Conservation (phyloP, 35 echinoderm and acorn worm genomes). For the Anneissia japonica region DNA sequence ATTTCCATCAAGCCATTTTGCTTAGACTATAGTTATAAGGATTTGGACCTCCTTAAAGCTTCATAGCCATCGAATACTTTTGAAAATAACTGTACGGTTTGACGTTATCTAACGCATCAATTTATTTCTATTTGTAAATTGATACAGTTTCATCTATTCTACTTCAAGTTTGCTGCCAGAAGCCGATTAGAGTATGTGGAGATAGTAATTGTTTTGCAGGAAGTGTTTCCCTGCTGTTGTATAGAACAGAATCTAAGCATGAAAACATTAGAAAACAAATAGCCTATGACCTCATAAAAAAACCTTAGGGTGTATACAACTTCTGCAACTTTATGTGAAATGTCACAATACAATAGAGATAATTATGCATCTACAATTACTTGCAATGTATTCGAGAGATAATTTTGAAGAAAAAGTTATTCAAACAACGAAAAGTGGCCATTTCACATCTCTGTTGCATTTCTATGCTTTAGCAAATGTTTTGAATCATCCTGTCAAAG, state of each 20-base stretch:
- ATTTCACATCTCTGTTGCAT: neutral
- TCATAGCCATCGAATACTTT: too few species aligned
- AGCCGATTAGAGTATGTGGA: neutral
- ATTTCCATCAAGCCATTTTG: too few species aligned
- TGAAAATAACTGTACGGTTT: too few species aligned
- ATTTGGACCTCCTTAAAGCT: too few species aligned
- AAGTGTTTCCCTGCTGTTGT: neutral
- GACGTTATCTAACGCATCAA: too few species aligned
- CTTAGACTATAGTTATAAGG: too few species aligned
- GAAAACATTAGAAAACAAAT: neutral
- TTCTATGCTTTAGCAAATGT: neutral
- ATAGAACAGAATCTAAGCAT: neutral
- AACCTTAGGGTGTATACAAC: neutral
- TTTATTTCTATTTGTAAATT: neutral
- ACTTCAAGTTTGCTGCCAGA: neutral
- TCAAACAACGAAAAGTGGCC: neutral
- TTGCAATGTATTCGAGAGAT: neutral
- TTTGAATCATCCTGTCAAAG: neutral
- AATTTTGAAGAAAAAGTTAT: neutral
- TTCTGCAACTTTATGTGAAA: too few species aligned
- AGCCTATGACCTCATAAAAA: neutral
- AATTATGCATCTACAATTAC: neutral
- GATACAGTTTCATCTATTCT: neutral
- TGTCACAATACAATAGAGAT: too few species aligned
- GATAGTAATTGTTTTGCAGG: neutral